Base-by-base conservation (phyloP, 2,113 vertebrate genomes). In the Meles meles region DNA sequence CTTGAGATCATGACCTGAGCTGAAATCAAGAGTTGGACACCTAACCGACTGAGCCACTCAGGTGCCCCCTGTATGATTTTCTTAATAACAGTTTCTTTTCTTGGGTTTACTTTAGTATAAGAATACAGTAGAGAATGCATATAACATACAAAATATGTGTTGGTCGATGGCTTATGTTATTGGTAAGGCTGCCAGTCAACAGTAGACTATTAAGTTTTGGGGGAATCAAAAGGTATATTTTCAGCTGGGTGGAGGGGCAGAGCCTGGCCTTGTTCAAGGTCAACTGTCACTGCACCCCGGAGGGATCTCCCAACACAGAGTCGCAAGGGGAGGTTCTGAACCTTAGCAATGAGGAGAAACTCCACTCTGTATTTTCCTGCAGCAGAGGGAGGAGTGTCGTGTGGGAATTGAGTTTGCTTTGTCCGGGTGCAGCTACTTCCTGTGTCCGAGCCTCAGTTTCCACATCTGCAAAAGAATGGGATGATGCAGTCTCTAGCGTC, bases 261-360 rank as follows among this genome's bases (percentile, higher is more conserved):
- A 31, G 42, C 74, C 27, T 77, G 3, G 27, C 0, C 13, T 77
- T 44, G 42, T 77, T 77, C 74, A 76, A 31, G 74, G 42, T 77
- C 42, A 18, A 77, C 74, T 77, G 74, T 37, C 6, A 3, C 9
- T 0, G 7, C 10, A 18, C 31, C 76, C 18, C 7, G 2, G 21
- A 88, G 77, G 39, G n/a, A 20, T 5, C 39, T 42, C 17, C 72
- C 55, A 17, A 71, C 31, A 2, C 42, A 47, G 29, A 44, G 67
- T 11, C 3, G 0, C 72, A 5, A 4, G n/a, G 21, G 12, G 44
- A 2, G 2, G n/a, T 13, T 89, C 39, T 15, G 9, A 31, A 6
- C 21, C 8, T 3, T 4, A 0, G 14, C 13, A 47, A 87, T 14
- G 4, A 44, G 61, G 9, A 18, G 65, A 2, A 21, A 12, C 2